Evolutionary conservation across 2,888 invertebrate species (phyloP).

Genomic region (Apotomis capreana): DNA sequence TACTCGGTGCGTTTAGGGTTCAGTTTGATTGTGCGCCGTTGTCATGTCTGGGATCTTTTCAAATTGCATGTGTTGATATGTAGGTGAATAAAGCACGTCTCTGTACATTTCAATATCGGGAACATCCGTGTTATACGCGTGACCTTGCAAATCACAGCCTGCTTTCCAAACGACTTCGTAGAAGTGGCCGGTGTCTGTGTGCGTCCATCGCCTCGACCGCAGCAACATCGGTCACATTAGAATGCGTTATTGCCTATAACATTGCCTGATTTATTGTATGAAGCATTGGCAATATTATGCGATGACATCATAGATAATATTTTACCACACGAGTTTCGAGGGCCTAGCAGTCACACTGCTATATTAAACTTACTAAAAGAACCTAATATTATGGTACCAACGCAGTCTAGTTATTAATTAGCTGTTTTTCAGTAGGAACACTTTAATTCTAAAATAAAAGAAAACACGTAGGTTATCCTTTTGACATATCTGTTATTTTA

Average conservation of each 20-base stretch:
- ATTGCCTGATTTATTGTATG: constrained; percentile 24
- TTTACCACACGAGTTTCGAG: neutral
- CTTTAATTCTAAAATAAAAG: too few species aligned
- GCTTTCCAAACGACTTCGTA: constrained; percentile 83
- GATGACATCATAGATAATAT: constrained; percentile 10
- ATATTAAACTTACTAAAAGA: constrained; percentile 42
- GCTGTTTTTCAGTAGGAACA: too few species aligned
- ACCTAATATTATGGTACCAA: constrained; percentile 55
- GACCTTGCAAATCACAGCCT: constrained; percentile 84
- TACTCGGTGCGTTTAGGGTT: constrained; percentile 65
- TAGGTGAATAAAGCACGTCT: constrained; percentile 82
- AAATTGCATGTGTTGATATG: constrained; percentile 79
- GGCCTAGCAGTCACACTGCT: neutral
- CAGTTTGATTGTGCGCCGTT: constrained; percentile 54
- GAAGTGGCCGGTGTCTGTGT: constrained; percentile 77
- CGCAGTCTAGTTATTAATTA: too few species aligned
- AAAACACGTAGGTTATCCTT: constrained; percentile 42
- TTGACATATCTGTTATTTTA: constrained; percentile 51
- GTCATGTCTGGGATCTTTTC: constrained; percentile 73
- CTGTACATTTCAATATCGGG: constrained; percentile 83
- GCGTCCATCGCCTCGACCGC: constrained; percentile 64
- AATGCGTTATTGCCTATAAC: constrained; percentile 42
- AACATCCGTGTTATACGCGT: constrained; percentile 84
- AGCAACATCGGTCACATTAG: constrained; percentile 38
- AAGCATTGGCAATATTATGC: neutral